These are phyloP conservation scores for Sinocyclocheilus anshuiensis DNA, from an alignment of 2,113 vertebrate genomes.

Conservation along the genomic window DNA sequence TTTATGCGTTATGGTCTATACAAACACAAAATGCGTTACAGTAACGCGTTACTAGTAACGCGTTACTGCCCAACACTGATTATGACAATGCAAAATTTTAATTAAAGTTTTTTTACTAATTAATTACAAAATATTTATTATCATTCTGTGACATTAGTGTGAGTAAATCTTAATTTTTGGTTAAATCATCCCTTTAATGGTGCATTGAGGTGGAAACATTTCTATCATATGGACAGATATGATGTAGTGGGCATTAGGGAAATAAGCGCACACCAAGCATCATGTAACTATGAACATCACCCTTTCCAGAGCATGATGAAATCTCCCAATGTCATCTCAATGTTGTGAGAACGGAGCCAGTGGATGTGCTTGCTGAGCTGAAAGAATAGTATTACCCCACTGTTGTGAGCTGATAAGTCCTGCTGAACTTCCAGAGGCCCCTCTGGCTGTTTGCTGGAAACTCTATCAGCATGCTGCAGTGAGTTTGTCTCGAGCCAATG, in stretches of 20 bases:
- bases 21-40: no score
- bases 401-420: slow-evolving; percentile 41
- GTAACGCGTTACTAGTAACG: no score
- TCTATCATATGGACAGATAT: background rate
- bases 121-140: no score
- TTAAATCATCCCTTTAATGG: no score
- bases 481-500: background rate
- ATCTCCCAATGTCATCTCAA: slow-evolving; percentile 25
- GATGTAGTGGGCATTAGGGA: background rate
- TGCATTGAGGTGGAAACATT: background rate
- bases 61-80: no score
- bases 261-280: background rate
- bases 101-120: no score
- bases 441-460: slow-evolving; percentile 67
- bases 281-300: background rate
- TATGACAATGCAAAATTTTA: no score
- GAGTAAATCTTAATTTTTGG: no score
- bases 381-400: slow-evolving; percentile 23
- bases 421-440: slow-evolving; percentile 9
- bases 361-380: slow-evolving; percentile 24
- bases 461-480: slow-evolving; percentile 80
- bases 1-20: no score
- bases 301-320: background rate
- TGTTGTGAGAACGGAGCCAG: slow-evolving; percentile 12
- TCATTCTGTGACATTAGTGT: no score